Conservation (phyloP, 2,888 invertebrate genomes). For the Eupithecia dodoneata region DNA sequence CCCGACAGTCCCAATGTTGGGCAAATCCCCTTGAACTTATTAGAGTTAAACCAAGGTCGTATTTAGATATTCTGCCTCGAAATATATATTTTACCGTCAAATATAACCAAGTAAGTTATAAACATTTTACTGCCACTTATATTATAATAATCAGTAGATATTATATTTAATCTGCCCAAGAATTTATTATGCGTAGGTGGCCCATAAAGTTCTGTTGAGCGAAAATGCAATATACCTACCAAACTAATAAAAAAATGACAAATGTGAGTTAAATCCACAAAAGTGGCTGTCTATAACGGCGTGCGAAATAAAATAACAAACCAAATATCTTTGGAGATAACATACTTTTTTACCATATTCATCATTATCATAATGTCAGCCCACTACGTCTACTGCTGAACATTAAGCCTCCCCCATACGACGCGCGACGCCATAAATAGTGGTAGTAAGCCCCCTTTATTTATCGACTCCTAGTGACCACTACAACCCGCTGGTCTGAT, state of each 20-base stretch:
- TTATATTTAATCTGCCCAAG: slow-evolving; percentile 15
- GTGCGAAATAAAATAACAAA: background rate
- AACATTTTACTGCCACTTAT: slow-evolving; percentile 26
- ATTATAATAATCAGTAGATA: slow-evolving; percentile 32
- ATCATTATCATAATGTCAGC: background rate
- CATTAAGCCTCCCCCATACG: background rate
- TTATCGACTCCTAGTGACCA: no score
- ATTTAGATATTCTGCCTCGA: background rate
- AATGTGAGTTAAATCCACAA: background rate
- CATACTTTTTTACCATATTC: no score
- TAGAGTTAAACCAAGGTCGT: background rate
- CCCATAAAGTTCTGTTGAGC: slow-evolving; percentile 29
- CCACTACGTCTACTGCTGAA: background rate
- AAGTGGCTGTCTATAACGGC: background rate
- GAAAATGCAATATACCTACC: slow-evolving; percentile 17
- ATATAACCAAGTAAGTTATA: slow-evolving; percentile 20
- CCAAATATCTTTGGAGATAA: background rate
- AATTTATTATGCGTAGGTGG: slow-evolving; percentile 29
- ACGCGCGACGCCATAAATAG: background rate
- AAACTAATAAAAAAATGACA: background rate
- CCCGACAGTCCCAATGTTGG: no score
- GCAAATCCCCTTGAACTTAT: no score
- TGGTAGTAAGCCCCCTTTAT: no score
- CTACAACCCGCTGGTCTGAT: no score
- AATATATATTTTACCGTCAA: slow-evolving; percentile 11